Evolutionary conservation across 37 sponge, comb jelly and placozoan genomes (phyloP).

Genomic region (Corticium candelabrum): DNA sequence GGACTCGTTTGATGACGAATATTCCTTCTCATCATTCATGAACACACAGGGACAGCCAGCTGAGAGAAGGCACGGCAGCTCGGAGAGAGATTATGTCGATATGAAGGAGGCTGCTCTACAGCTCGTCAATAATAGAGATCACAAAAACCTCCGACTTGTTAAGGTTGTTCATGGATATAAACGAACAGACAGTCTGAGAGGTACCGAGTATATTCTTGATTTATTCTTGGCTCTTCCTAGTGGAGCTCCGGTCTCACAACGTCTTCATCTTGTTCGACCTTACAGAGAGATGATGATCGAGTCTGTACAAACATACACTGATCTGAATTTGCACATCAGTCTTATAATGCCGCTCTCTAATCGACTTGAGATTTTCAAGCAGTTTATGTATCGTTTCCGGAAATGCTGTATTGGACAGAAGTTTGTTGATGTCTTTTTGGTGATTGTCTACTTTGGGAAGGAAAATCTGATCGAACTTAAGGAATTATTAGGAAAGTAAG

Average conservation of each 20-base stretch:
- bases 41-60: not conserved
- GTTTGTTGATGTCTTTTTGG: not conserved
- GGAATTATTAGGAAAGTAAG: not conserved
- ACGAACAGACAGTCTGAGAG: not conserved
- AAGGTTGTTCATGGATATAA: not conserved
- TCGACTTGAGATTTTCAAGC: not conserved
- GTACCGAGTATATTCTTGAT: not conserved
- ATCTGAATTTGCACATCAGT: not conserved
- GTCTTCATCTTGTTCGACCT: not conserved
- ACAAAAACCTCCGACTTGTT: not conserved
- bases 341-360: not conserved
- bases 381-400: conserved; percentile 2
- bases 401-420: conserved; percentile 2
- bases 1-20: not conserved
- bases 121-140: not conserved
- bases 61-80: not conserved
- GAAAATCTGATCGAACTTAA: not conserved
- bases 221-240: not conserved
- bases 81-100: not conserved
- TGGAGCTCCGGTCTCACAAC: not conserved
- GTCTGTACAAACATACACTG: not conserved
- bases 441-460: not conserved
- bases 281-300: not conserved
- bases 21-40: not conserved
- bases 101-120: not conserved